Evolutionary conservation across 2,888 invertebrate genomes (phyloP).

Genomic region (Miltochrista miniata): DNA sequence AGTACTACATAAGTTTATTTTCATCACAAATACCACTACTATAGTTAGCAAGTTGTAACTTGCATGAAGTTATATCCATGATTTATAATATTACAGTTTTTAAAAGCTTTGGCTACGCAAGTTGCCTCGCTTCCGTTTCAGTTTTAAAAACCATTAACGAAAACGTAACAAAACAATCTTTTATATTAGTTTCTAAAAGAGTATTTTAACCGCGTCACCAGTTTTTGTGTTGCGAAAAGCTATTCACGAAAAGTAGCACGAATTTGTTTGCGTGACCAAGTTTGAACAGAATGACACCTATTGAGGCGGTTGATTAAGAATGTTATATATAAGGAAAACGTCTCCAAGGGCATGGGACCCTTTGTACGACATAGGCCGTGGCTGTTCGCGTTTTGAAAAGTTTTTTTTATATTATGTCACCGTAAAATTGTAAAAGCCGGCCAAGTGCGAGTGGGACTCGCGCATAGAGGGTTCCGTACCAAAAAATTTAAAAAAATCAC

Average conservation of each 20-base stretch:
- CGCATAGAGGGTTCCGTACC: no score
- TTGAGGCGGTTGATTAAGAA: constrained; percentile 21
- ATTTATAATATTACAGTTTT: no score
- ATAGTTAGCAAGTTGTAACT: no score
- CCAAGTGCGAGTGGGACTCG: no score
- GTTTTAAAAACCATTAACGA: not conserved
- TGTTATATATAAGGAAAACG: constrained; percentile 33
- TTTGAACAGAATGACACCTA: constrained; percentile 34
- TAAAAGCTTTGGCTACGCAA: no score
- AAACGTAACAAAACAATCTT: not conserved
- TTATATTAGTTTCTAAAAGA: not conserved
- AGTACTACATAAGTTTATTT: no score
- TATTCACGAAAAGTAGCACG: constrained; percentile 26
- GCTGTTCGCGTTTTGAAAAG: not conserved
- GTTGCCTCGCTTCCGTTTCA: not conserved
- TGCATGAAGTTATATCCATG: not conserved
- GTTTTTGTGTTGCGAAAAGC: constrained; percentile 22
- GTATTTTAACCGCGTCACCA: constrained; percentile 13
- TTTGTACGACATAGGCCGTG: constrained; percentile 12
- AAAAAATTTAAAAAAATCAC: no score
- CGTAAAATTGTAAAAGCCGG: no score
- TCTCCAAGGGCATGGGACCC: constrained; percentile 17
- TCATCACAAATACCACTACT: no score
- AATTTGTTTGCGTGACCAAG: constrained; percentile 31
- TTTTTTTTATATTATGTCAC: not conserved